Evolutionary conservation across 1,140 invertebrate genomes (phyloP), one percentile per base, ranked within the genome.

Genomic region (Leptoteleia sp.): DNA sequence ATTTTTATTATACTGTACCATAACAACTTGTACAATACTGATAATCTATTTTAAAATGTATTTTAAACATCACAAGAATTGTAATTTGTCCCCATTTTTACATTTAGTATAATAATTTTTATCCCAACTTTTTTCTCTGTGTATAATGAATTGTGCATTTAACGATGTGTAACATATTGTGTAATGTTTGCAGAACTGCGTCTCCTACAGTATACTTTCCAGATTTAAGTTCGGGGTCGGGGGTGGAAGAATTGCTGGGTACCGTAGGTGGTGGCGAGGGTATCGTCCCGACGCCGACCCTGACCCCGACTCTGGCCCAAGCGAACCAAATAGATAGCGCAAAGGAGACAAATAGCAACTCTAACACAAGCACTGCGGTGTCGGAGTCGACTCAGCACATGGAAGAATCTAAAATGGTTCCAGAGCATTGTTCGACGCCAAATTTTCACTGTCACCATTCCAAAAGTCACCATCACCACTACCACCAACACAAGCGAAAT

Each of bases 191-290:
- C 81, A 89, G 87, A 82, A 84, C 70, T 79, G 84, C 84, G 50
- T 87, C 83, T 76, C 71, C 86, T 27, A 82, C 83, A 62, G 81
- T 86, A 43, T 87, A 88, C 78, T 88, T 88, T 65, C 84, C 83
- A 68, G 85, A 88, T 61, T 82, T 84, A 78, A 83, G 76, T 42
- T 72, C 81, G 68, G 82, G 79, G 16, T 71, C 80, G 48, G 82
- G 77, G 70, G 81, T 83, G 80, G 82, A 78, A 77, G 79, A 81
- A 68, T 80, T 84, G 81, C 70, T 82, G 71, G 82, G 80, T 64
- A 79, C 80, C 70, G 80, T 82, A 8, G 68, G 67, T 57, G 77
- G 54, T 70, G 79, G 77, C 76, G 78, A 78, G 62, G 57, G 40
- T 71, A 68, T 80, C 50, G 78, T 71, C 43, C 40, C 45, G 31